Evolutionary conservation across 2,113 vertebrate genomes (phyloP).

Genomic region (Recurvirostra avosetta): DNA sequence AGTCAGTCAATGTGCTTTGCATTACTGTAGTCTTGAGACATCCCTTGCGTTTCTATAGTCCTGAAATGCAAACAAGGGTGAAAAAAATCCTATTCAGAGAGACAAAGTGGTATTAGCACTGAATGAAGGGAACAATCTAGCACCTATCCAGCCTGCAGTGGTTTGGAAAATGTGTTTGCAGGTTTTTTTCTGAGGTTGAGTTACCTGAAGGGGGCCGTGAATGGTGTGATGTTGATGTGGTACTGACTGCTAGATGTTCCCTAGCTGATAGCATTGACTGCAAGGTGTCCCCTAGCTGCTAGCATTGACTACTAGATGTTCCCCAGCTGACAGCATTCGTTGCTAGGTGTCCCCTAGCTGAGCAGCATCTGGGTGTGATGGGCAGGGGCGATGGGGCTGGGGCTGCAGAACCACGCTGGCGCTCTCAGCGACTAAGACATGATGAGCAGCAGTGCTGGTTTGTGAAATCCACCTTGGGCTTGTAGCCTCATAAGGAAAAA

Average conservation of each 20-base stretch:
- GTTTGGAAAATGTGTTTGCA: neutral
- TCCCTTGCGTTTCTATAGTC: neutral
- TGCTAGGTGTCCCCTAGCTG: no score
- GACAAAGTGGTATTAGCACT: neutral
- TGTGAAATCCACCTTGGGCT: neutral
- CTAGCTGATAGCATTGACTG: no score
- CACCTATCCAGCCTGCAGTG: neutral
- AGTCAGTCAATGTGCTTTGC: neutral
- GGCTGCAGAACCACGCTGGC: neutral
- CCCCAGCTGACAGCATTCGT: no score
- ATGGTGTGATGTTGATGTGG: neutral
- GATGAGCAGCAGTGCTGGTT: neutral
- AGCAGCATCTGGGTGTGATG: no score
- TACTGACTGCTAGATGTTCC: no score
- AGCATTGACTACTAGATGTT: no score
- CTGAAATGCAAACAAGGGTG: neutral
- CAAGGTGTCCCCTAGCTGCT: no score
- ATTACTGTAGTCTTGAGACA: neutral
- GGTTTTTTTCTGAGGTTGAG: neutral
- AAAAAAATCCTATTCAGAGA: neutral
- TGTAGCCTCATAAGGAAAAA: conserved; percentile 27
- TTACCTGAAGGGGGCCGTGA: neutral
- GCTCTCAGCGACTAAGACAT: neutral
- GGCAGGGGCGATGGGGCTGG: neutral
- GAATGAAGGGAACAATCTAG: neutral